Base-by-base conservation (phyloP, 2,888 invertebrate species). In the Asteroscopus sphinx region DNA sequence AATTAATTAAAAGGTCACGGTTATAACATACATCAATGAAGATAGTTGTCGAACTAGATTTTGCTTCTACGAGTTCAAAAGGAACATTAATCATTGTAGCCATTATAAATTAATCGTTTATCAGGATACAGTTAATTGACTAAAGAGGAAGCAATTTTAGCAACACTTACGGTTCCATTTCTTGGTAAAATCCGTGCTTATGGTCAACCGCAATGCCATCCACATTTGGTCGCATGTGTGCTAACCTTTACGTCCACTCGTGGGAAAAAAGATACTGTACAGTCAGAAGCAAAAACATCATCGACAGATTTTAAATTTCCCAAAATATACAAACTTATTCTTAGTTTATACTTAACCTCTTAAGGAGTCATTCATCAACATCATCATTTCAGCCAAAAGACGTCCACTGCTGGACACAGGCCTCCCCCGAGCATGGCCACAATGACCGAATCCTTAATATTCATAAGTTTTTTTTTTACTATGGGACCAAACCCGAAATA, bases 171-270 rank as follows among this genome's bases (percentile, higher is more conserved):
- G 51, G 45, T 58, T 58, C 11, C 48, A 58, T 68, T 74, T 74
- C 73, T 74, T 61, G 52, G 76, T 74, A 75, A 75, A 62, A 48
- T 64, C 58, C 45, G 66, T 58, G 25, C 39, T 53, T 53, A 47
- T 61, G 67, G 71, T 53, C 45, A 66, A 74, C 74, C 74, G 66
- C 76, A 75, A 74, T 72, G 61, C 39, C 57, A 30, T 63, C 65
- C 51, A 36, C 54, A 49, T 68, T 51, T 66, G 59, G 63, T 68
- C 21, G 8, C 30, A 42, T 57, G 52, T 63, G 41, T 26, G 45
- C 35, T 63, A 60, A 65, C 72, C 65, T 75, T 65, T 70, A 56
- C 17, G 33, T 25, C 13, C 0, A 12, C 2, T 63, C 56, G 61
- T 62, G 75, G 36, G 56, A 73, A 74, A n/a, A 9, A 36, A 46